phyloP scores from a whole-genome alignment of 1,140 invertebrate genomes.

The Pseudomyrmex concolor region DNA sequence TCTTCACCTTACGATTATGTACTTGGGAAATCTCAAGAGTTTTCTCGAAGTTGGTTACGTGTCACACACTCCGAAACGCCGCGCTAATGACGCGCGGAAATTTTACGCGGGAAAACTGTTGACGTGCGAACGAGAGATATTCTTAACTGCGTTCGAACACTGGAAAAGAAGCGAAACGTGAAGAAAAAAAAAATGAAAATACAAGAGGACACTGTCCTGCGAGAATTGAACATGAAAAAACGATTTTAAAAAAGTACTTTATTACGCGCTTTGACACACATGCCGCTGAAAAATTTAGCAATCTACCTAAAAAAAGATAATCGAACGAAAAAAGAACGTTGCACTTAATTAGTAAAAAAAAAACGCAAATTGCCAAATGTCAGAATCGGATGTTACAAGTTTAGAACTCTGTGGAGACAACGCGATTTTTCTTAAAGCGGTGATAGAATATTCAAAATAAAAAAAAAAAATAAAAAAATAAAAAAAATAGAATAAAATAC shows the following conservation, averaged over 20 bases:
- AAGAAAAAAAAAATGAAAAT: not conserved
- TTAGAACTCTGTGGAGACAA: too few relatives aligned
- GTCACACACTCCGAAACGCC: too few relatives aligned
- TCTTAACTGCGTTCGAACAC: not conserved
- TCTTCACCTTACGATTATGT: not conserved
- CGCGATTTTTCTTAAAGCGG: not conserved
- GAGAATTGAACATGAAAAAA: not conserved
- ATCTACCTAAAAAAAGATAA: too few relatives aligned
- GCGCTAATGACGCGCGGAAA: not conserved
- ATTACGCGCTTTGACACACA: too few relatives aligned
- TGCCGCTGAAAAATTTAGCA: too few relatives aligned
- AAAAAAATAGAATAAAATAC: not conserved
- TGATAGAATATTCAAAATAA: not conserved
- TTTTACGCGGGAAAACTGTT: slow-evolving; percentile 44
- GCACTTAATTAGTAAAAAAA: too few relatives aligned
- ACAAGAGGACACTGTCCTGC: too few relatives aligned
- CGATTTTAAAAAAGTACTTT: not conserved
- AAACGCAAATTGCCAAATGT: too few relatives aligned
- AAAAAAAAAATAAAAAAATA: not conserved
- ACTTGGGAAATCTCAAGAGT: not conserved
- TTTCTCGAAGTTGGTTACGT: not conserved
- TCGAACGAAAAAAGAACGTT: too few relatives aligned
- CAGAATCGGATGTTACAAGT: too few relatives aligned
- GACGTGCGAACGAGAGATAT: not conserved
- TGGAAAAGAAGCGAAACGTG: not conserved